phyloP scores from a whole-genome alignment of 2,113 vertebrate genomes.

The Struthidea cinerea region DNA sequence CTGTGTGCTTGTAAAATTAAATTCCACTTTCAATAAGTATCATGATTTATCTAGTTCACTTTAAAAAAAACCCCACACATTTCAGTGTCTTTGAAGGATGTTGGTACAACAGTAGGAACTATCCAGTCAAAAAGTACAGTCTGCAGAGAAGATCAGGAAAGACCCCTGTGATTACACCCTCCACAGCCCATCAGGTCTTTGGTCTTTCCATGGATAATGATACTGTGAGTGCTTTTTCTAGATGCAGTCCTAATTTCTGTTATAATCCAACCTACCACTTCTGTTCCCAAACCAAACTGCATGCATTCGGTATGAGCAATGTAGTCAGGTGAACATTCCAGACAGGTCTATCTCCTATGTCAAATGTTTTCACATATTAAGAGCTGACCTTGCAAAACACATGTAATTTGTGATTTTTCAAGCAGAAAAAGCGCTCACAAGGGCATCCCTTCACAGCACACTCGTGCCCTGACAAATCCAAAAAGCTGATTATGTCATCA shows the following conservation, averaged over 20 bases:
- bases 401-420: neutral
- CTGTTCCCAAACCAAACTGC: neutral
- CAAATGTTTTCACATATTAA: neutral
- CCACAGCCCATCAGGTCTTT: neutral
- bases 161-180: neutral
- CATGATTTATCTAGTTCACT: neutral
- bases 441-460: neutral
- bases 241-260: neutral
- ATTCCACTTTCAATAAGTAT: neutral
- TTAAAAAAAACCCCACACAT: neutral
- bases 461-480: neutral
- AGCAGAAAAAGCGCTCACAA: neutral
- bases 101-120: neutral
- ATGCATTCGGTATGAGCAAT: neutral
- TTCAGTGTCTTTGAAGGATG: neutral
- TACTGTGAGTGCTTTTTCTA: neutral
- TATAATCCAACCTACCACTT: neutral
- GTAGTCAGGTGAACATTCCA: neutral
- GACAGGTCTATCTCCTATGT: neutral
- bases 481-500: neutral
- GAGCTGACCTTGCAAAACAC: neutral
- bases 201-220: neutral
- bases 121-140: neutral
- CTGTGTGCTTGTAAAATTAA: neutral
- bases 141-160: neutral